Percentiles rank a stretch among this genome's conserved stretches.
Conservation (phyloP, 2,888 invertebrate species). For the Branchinecta sandiegonensis region DNA sequence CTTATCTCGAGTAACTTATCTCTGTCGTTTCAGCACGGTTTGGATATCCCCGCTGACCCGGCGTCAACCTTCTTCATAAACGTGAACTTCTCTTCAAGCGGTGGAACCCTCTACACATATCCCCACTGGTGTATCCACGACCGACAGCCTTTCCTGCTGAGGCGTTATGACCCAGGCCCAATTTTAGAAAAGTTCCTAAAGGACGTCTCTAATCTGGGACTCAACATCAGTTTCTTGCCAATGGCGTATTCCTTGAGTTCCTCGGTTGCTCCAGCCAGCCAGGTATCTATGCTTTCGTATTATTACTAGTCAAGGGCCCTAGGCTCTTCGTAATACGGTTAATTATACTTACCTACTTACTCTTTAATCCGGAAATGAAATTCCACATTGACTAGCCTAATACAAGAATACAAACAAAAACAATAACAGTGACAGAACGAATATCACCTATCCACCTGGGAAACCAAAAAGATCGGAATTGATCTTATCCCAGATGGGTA, state of each 20-base stretch:
- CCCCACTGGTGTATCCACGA: not conserved
- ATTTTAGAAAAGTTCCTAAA: not conserved
- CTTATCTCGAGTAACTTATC: not conserved
- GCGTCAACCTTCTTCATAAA: not conserved
- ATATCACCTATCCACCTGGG: no score
- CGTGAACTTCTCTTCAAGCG: not conserved
- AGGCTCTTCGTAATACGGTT: no score
- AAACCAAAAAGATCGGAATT: no score
- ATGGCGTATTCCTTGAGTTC: not conserved
- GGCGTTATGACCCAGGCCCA: not conserved
- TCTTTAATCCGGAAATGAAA: no score
- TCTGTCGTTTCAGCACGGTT: not conserved
- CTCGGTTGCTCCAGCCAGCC: not conserved
- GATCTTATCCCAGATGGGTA: no score
- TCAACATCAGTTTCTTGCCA: not conserved
- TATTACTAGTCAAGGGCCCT: no score
- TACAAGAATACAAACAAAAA: no score
- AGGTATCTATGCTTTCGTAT: not conserved
- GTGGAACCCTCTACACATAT: slow-evolving; percentile 7
- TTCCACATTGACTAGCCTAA: no score
- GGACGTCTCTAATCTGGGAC: not conserved
- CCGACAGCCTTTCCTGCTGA: not conserved
- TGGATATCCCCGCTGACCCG: not conserved
- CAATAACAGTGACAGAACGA: no score
- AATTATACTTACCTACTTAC: no score